A percentile compares a stretch with the other conserved stretches of the same genome.
phyloP scores from a whole-genome alignment of 2,888 invertebrate species.

The Leptopterna dolabrata region DNA sequence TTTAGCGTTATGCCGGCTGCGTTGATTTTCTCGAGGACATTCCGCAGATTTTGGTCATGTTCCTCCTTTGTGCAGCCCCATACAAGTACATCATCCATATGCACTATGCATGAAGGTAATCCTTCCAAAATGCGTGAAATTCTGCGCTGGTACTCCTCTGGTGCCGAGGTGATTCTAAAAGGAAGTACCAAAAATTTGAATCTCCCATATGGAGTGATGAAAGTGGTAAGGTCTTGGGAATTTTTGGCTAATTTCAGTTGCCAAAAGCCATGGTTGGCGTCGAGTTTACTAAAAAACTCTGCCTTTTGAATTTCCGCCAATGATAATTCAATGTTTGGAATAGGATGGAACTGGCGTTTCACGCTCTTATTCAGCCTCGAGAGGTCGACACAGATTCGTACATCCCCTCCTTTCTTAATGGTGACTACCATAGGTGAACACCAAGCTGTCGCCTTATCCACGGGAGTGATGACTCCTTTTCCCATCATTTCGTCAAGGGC shows the following conservation, averaged over 20 bases:
- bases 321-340: slow-evolving; percentile 32
- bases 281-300: slow-evolving; percentile 62
- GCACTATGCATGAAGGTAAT: slow-evolving; percentile 26
- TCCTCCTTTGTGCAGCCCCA: slow-evolving; percentile 46
- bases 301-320: slow-evolving; percentile 36
- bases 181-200: slow-evolving; percentile 62
- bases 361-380: slow-evolving; percentile 44
- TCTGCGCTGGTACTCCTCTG: slow-evolving; percentile 57
- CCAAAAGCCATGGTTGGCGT: slow-evolving; percentile 62
- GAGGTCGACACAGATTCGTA: slow-evolving; percentile 46
- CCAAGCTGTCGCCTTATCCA: neutral
- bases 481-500: neutral
- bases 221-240: slow-evolving; percentile 60
- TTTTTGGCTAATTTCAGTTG: slow-evolving; percentile 61
- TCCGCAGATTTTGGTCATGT: slow-evolving; percentile 29
- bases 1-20: slow-evolving; percentile 27
- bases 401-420: neutral
- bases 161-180: slow-evolving; percentile 60
- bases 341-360: slow-evolving; percentile 41
- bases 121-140: slow-evolving; percentile 57
- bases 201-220: slow-evolving; percentile 62
- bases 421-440: slow-evolving; percentile 1
- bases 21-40: slow-evolving; percentile 18
- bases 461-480: neutral
- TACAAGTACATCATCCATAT: slow-evolving; percentile 57